Evolutionary conservation across 2,113 vertebrate genomes (phyloP).

Genomic region (Agelaius tricolor): DNA sequence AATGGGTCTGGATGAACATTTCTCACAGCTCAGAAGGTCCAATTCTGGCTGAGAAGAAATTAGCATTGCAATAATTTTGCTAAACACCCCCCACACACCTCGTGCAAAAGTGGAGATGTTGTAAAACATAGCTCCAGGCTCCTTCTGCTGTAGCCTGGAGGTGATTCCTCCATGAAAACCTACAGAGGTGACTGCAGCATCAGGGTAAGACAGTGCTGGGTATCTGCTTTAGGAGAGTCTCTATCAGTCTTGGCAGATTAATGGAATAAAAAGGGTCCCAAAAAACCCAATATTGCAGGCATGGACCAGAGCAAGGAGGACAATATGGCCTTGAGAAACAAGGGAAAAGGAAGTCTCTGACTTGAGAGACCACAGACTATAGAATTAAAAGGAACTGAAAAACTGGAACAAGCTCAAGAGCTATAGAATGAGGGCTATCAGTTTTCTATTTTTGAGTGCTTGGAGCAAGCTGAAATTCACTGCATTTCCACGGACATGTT

Average conservation of each 20-base stretch:
- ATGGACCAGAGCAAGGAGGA: background rate
- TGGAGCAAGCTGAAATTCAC: background rate
- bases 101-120: background rate
- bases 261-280: accelerated
- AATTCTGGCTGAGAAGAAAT: background rate
- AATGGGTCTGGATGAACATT: background rate
- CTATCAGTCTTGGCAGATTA: background rate
- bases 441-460: background rate
- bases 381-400: conserved; percentile 27
- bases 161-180: background rate
- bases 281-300: background rate
- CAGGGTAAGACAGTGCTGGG: accelerated
- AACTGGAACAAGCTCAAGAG: background rate
- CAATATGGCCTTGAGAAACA: background rate
- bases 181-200: accelerated
- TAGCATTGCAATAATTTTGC: background rate
- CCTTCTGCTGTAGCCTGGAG: accelerated
- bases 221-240: background rate
- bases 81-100: background rate
- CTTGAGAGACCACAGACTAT: background rate
- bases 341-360: background rate
- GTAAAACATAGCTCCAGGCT: background rate
- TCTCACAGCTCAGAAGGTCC: background rate
- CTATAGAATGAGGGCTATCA: background rate
- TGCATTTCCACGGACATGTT: accelerated